phyloP scores from a whole-genome alignment of 2,888 invertebrate genomes.

The Cartodere bifasciata region DNA sequence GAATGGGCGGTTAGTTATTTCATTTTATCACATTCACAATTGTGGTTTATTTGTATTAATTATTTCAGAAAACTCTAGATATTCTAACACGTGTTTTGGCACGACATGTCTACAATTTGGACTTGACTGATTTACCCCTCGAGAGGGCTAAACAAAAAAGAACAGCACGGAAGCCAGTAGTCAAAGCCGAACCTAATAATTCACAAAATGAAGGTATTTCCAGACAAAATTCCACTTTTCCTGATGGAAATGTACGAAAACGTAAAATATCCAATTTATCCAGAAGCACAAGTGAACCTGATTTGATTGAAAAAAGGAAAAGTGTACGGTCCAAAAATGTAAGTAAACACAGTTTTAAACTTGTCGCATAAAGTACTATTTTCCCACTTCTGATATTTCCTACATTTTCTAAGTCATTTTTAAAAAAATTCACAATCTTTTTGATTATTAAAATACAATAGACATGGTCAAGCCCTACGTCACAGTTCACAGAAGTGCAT shows the following conservation, averaged over 20 bases:
- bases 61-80: slow-evolving; percentile 81
- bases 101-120: slow-evolving; percentile 87
- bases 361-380: too few relatives aligned
- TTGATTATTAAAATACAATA: too few relatives aligned
- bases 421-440: too few relatives aligned
- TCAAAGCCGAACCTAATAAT: slow-evolving; percentile 22
- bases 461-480: too few relatives aligned
- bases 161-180: slow-evolving; percentile 35
- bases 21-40: neutral
- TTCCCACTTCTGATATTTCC: too few relatives aligned
- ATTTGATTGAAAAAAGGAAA: slow-evolving; percentile 31
- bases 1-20: slow-evolving; percentile 79
- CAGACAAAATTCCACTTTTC: slow-evolving; percentile 29
- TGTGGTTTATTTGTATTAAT: neutral
- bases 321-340: slow-evolving; percentile 21
- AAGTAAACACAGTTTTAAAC: slow-evolving; percentile 13
- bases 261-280: slow-evolving; percentile 23
- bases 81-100: slow-evolving; percentile 90
- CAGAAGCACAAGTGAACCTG: slow-evolving; percentile 46
- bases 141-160: slow-evolving; percentile 68
- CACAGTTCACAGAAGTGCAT: too few relatives aligned
- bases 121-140: slow-evolving; percentile 74
- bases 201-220: slow-evolving; percentile 19
- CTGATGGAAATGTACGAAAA: slow-evolving; percentile 27
- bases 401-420: too few relatives aligned